These are phyloP conservation scores for Drosophila pectinifera DNA, from an alignment of 1,140 invertebrate species.

Conservation along the genomic window DNA sequence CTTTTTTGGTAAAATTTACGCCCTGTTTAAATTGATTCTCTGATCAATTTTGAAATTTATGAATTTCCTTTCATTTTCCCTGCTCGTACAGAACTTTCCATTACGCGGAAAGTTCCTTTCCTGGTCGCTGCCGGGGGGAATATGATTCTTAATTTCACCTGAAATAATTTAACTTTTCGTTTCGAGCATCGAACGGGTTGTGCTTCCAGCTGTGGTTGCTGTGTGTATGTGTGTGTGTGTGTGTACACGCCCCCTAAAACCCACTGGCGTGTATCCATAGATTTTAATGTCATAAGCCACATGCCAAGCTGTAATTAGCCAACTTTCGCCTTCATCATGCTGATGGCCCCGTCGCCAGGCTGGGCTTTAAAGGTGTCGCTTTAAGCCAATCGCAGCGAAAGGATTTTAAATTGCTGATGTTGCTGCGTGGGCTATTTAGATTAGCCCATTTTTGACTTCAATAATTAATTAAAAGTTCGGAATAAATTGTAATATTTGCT, in stretches of 20 bases:
- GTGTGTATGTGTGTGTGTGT: neutral
- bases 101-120: neutral
- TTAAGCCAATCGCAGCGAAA: slow-evolving; percentile 18
- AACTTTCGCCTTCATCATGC: slow-evolving; percentile 31
- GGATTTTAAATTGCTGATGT: slow-evolving; percentile 4
- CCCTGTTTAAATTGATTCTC: slow-evolving; percentile 65
- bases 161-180: slow-evolving; percentile 40
- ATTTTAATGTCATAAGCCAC: slow-evolving; percentile 72
- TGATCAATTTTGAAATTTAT: slow-evolving; percentile 68
- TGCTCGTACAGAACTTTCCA: slow-evolving; percentile 9
- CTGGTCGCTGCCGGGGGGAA: neutral
- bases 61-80: slow-evolving; percentile 55
- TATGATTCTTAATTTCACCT: slow-evolving; percentile 41
- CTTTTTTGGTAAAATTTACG: slow-evolving; percentile 39
- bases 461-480: neutral
- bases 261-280: slow-evolving; percentile 43
- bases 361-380: slow-evolving; percentile 43
- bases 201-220: neutral
- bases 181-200: slow-evolving; percentile 38
- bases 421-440: slow-evolving; percentile 20
- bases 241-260: slow-evolving; percentile 17
- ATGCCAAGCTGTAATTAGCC: slow-evolving; percentile 75
- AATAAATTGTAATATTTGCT: neutral
- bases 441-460: slow-evolving; percentile 17
- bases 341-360: slow-evolving; percentile 18